These are phyloP conservation scores for Drosophila subsilvestris DNA, from an alignment of 2,888 invertebrate species.

Conservation along the genomic window DNA sequence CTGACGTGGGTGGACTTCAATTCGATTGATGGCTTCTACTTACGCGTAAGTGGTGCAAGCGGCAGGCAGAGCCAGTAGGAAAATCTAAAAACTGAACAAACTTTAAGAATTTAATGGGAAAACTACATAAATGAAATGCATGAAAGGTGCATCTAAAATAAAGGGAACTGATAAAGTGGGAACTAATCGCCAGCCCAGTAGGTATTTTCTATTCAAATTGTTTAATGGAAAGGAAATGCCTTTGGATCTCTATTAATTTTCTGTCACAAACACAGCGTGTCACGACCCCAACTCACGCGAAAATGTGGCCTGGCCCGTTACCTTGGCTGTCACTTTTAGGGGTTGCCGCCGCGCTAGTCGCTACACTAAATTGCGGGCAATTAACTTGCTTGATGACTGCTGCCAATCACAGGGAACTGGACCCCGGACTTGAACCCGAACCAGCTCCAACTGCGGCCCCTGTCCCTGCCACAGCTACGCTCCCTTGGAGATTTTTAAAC, in stretches of 20 bases:
- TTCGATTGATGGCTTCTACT: conserved; percentile 75
- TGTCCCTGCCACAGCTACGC: conserved; percentile 5
- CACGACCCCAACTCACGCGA: conserved; percentile 23
- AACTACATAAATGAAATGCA: neutral
- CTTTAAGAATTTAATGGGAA: neutral
- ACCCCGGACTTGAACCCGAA: too few relatives aligned
- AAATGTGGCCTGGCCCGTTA: conserved; percentile 12
- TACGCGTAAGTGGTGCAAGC: conserved; percentile 54
- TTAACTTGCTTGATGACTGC: conserved; percentile 79
- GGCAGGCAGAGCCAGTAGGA: conserved; percentile 1
- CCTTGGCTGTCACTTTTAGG: conserved; percentile 15
- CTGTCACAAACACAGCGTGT: conserved; percentile 36
- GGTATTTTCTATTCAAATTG: neutral
- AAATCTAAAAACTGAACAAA: neutral
- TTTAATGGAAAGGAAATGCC: conserved; percentile 5
- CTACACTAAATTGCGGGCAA: conserved; percentile 76
- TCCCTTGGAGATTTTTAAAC: conserved; percentile 29
- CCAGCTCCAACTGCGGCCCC: neutral
- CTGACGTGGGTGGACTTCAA: conserved; percentile 55
- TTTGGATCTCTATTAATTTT: conserved; percentile 33
- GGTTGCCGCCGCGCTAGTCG: conserved; percentile 15
- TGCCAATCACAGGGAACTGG: conserved; percentile 77
- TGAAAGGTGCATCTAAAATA: neutral
- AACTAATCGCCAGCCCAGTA: neutral
- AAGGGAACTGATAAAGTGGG: too few relatives aligned